Percentiles rank a stretch among this genome's conserved stretches.
phyloP scores from a whole-genome alignment of 2,113 vertebrate genomes.

The Vireo altiloquus region DNA sequence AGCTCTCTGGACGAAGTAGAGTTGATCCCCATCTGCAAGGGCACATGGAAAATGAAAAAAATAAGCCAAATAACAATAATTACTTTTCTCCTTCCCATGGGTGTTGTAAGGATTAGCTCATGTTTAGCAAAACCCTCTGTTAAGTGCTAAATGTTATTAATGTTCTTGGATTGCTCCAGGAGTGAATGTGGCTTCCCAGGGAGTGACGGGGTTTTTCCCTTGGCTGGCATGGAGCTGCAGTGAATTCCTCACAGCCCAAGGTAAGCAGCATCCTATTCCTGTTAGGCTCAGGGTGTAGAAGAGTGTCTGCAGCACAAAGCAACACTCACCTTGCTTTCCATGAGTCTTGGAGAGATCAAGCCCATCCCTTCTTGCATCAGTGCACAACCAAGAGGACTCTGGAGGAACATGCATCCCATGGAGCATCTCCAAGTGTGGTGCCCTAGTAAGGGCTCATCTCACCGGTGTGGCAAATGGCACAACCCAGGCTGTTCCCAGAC shows the following conservation, averaged over 20 bases:
- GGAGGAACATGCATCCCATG: accelerated
- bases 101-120: constrained; percentile 52
- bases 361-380: not conserved
- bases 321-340: not conserved
- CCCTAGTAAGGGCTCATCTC: not conserved
- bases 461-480: not conserved
- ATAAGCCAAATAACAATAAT: not conserved
- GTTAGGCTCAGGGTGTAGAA: not conserved
- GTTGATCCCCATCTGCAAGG: not conserved
- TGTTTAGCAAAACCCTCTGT: constrained; percentile 28
- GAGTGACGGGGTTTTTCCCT: constrained; percentile 10
- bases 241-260: not conserved
- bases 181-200: not conserved
- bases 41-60: constrained; percentile 10
- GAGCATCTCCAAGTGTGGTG: not conserved
- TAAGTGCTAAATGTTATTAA: constrained; percentile 16
- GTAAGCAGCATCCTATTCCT: not conserved
- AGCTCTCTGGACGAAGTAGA: not conserved
- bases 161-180: constrained; percentile 1
- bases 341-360: not conserved
- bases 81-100: constrained; percentile 33
- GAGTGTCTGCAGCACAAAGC: not conserved
- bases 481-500: not conserved
- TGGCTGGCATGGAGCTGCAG: not conserved
- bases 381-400: not conserved